Conservation (phyloP, 2,113 vertebrate genomes). For the Erythrocebus patas region DNA sequence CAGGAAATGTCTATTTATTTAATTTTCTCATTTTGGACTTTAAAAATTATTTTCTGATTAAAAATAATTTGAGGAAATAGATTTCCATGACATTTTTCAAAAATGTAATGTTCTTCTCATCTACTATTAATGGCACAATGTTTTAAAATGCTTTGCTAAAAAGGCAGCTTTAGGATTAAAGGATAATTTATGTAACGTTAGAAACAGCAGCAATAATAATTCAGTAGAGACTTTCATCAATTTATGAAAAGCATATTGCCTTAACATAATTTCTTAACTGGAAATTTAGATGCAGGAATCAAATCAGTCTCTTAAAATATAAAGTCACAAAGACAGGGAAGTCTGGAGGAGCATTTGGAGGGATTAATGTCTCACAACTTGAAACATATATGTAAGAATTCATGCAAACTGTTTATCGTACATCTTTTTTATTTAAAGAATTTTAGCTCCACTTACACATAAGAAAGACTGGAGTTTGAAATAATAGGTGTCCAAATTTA, state of each 20-base stretch:
- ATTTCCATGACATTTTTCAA: background rate
- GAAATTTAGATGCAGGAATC: slow-evolving; percentile 56
- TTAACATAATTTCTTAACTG: slow-evolving; percentile 51
- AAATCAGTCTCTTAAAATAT: slow-evolving; percentile 56
- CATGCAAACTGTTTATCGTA: background rate
- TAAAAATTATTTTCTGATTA: slow-evolving; percentile 3
- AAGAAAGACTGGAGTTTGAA: slow-evolving; percentile 16
- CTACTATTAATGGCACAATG: background rate
- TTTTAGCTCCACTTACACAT: background rate
- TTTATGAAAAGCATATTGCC: slow-evolving; percentile 53
- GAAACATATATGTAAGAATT: slow-evolving; percentile 31
- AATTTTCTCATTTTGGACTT: slow-evolving; percentile 22
- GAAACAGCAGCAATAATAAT: slow-evolving; percentile 36
- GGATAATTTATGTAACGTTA: slow-evolving; percentile 37
- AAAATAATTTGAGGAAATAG: slow-evolving; percentile 33
- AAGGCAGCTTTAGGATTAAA: slow-evolving; percentile 33
- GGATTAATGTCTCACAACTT: slow-evolving; percentile 29
- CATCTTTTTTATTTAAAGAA: slow-evolving; percentile 40
- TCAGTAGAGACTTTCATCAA: background rate
- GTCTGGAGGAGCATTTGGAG: slow-evolving; percentile 42
- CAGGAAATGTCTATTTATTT: background rate
- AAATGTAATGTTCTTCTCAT: slow-evolving; percentile 44
- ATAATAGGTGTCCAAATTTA: background rate
- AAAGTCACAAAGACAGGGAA: slow-evolving; percentile 26
- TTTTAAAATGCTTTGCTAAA: slow-evolving; percentile 13